Percentiles rank a stretch among this genome's conserved stretches.
Evolutionary conservation across 2,113 vertebrate species (phyloP).

Genomic region (Rhegmatorhina hoffmannsi): DNA sequence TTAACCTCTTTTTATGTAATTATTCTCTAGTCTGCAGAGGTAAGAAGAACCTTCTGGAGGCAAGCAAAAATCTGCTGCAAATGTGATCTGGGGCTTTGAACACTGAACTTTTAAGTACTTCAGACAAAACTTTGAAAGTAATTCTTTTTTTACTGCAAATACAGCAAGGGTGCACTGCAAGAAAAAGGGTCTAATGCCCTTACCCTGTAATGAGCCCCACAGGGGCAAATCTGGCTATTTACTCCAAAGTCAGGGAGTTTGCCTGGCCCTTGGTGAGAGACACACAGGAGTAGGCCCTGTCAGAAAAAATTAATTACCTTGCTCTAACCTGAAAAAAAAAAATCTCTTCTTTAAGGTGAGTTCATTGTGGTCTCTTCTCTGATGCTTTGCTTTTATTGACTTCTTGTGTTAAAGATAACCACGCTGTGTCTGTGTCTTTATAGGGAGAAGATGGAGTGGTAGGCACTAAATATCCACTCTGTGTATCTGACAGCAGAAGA

Average conservation of each 20-base stretch:
- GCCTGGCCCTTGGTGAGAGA: not conserved
- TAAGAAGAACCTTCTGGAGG: not conserved
- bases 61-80: not conserved
- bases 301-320: not conserved
- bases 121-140: not conserved
- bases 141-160: not conserved
- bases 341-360: not conserved
- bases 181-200: not conserved
- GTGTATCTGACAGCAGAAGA: not conserved
- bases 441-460: not conserved
- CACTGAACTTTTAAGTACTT: not conserved
- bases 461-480: not conserved
- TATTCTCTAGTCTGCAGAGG: not conserved
- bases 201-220: not conserved
- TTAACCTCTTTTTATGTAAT: not conserved
- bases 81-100: not conserved
- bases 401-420: not conserved
- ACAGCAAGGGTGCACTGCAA: not conserved
- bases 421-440: not conserved
- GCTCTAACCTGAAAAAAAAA: not conserved
- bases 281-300: no score
- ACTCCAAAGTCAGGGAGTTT: not conserved
- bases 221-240: not conserved
- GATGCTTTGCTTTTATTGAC: not conserved
- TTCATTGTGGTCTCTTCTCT: not conserved